phyloP scores from a whole-genome alignment of 2,888 invertebrate genomes.

The Vandiemenella viatica region DNA sequence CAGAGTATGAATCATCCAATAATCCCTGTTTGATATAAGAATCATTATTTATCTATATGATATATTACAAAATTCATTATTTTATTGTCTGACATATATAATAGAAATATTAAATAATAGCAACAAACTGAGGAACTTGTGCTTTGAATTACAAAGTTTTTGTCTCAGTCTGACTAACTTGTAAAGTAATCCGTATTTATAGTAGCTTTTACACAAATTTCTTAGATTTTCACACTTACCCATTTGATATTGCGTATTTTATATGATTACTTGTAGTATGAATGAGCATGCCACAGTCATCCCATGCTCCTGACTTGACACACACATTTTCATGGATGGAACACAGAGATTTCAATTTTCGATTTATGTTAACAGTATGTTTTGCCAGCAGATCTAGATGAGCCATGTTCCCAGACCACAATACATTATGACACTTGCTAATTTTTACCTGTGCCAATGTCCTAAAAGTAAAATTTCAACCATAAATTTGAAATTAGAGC shows the following conservation, averaged over 20 bases:
- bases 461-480: slow-evolving; percentile 27
- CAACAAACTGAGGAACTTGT: background rate
- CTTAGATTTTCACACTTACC: slow-evolving; percentile 38
- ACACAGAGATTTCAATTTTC: slow-evolving; percentile 79
- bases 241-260: slow-evolving; percentile 92
- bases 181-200: too few species aligned
- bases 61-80: background rate
- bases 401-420: slow-evolving; percentile 94
- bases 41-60: too few species aligned
- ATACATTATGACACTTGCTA: slow-evolving; percentile 75
- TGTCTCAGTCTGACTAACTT: too few species aligned
- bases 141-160: too few species aligned
- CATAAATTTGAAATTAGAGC: too few species aligned
- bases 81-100: background rate
- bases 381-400: slow-evolving; percentile 90
- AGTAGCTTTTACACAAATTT: too few species aligned
- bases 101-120: background rate
- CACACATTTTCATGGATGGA: slow-evolving; percentile 88
- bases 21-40: slow-evolving; percentile 72
- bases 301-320: slow-evolving; percentile 97
- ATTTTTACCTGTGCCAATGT: slow-evolving; percentile 52
- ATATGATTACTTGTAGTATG: slow-evolving; percentile 99
- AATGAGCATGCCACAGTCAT: slow-evolving; percentile 91
- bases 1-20: slow-evolving; percentile 94
- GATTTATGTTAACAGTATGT: slow-evolving; percentile 80